phyloP scores from a whole-genome alignment of 2,888 invertebrate genomes.

The Caenorhabditis virilis region DNA sequence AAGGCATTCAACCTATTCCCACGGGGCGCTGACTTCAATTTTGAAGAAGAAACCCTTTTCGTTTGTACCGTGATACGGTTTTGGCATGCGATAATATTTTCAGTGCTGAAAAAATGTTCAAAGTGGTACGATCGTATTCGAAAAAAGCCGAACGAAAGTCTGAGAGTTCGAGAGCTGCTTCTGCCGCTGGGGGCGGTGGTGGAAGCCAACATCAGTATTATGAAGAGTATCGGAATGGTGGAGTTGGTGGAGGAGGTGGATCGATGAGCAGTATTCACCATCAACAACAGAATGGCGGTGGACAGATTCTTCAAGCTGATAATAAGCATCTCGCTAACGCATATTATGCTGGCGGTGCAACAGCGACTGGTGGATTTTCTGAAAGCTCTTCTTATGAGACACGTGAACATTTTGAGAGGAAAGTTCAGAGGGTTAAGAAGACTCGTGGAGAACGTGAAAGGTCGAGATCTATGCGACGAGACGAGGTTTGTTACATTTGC shows the following conservation, averaged over 20 bases:
- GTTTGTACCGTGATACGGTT: too few relatives aligned
- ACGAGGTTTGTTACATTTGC: conserved; percentile 36
- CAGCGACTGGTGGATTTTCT: conserved; percentile 54
- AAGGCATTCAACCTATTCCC: conserved; percentile 20
- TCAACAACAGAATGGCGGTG: conserved; percentile 5
- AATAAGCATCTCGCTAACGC: too few relatives aligned
- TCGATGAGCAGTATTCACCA: conserved; percentile 13
- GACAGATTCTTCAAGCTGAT: conserved; percentile 73
- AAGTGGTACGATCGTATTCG: conserved; percentile 78
- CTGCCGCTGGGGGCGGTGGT: conserved; percentile 9
- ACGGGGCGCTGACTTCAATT: too few relatives aligned
- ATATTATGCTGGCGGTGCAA: conserved; percentile 20
- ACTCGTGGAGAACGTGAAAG: conserved; percentile 61
- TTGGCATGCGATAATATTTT: too few relatives aligned
- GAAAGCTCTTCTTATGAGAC: conserved; percentile 67
- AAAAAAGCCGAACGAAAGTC: conserved; percentile 65
- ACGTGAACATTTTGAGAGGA: conserved; percentile 68
- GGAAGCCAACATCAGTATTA: conserved; percentile 22
- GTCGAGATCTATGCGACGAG: conserved; percentile 47
- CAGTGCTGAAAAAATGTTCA: conserved; percentile 69
- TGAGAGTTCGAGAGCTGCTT: conserved; percentile 49
- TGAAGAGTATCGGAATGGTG: conserved; percentile 36
- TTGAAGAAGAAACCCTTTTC: too few relatives aligned
- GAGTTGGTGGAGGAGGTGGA: too few relatives aligned
- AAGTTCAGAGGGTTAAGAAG: conserved; percentile 64